phyloP scores from a whole-genome alignment of 2,113 vertebrate genomes.

The Lepisosteus osseus region DNA sequence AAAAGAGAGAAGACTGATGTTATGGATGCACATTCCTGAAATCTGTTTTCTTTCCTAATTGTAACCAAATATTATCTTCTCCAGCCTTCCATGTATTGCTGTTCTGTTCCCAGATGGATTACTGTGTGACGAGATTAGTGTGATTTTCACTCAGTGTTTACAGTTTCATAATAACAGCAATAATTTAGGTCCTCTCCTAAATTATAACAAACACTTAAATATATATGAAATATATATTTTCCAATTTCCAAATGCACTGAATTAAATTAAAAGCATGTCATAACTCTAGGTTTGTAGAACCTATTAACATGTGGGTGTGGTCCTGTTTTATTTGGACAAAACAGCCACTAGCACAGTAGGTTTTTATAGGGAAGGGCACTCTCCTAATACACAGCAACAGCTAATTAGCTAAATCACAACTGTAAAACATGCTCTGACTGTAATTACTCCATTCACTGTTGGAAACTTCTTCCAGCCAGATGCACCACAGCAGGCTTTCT shows the following conservation, averaged over 20 bases:
- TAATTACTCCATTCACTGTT: conserved; percentile 9
- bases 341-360: not conserved
- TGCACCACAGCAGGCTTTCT: too few relatives aligned
- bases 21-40: too few relatives aligned
- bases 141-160: not conserved
- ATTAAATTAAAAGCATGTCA: not conserved
- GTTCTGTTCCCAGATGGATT: not conserved
- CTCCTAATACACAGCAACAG: not conserved
- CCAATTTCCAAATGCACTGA: not conserved
- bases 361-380: not conserved
- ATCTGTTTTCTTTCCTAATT: too few relatives aligned
- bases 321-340: conserved; percentile 7
- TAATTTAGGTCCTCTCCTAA: too few relatives aligned
- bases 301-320: conserved; percentile 3
- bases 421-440: not conserved
- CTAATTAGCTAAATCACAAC: not conserved
- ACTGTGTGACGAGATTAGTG: not conserved
- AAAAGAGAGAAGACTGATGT: too few relatives aligned
- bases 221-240: too few relatives aligned
- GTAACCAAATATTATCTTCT: too few relatives aligned
- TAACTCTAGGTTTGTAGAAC: not conserved
- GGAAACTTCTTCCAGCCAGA: not conserved
- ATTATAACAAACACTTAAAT: not conserved
- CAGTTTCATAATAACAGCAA: too few relatives aligned
- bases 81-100: not conserved